Conservation (phyloP, 2,797 vertebrate species). For the Numenius phaeopus region DNA sequence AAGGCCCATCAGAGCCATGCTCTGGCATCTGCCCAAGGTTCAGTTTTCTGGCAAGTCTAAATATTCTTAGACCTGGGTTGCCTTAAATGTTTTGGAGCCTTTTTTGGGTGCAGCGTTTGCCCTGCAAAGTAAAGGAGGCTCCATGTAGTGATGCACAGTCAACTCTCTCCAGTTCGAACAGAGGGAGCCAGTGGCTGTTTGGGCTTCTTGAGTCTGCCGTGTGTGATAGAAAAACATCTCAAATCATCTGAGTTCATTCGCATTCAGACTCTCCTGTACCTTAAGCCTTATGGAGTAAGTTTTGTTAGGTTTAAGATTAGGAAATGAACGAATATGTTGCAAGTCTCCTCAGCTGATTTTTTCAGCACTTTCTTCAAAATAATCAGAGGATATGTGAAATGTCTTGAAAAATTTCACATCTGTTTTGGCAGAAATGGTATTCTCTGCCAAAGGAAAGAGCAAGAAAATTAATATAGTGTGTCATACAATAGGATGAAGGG, state of each 20-base stretch:
- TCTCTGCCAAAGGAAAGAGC: neutral
- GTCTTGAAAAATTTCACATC: neutral
- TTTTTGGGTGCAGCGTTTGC: neutral
- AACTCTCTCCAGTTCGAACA: neutral
- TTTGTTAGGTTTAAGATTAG: neutral
- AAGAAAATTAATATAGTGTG: neutral
- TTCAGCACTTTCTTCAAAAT: neutral
- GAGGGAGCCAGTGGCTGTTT: neutral
- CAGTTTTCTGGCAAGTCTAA: neutral
- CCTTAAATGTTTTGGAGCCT: neutral
- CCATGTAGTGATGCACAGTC: fast-evolving
- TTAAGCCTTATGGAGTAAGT: neutral
- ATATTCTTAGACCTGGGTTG: neutral
- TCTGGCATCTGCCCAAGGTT: neutral
- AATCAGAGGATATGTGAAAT: neutral
- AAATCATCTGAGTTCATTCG: neutral
- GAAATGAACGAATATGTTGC: neutral
- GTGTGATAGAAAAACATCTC: neutral
- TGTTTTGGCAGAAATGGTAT: neutral
- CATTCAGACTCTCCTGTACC: neutral
- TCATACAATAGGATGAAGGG: neutral
- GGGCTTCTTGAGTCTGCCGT: neutral
- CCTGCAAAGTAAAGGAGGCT: neutral
- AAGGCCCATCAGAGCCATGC: neutral
- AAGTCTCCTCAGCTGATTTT: neutral